Conservation (phyloP, 2,888 invertebrate genomes). For the Cerceris ruficornis region DNA sequence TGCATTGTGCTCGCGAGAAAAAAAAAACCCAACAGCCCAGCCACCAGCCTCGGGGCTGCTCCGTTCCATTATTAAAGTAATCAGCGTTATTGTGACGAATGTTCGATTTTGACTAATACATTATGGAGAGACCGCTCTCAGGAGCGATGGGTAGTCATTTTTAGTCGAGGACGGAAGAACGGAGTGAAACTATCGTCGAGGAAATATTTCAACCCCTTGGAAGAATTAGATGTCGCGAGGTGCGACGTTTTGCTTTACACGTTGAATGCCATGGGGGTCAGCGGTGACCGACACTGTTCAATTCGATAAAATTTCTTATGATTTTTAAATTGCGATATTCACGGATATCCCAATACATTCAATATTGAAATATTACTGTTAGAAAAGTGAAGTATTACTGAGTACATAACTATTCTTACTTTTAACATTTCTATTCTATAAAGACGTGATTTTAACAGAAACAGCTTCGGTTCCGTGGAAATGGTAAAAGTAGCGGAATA, state of each 20-base stretch:
- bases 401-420: too few species aligned
- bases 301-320: too few species aligned
- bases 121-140: slow-evolving; percentile 48
- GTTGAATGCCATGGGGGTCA: too few species aligned
- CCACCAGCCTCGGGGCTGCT: slow-evolving; percentile 78
- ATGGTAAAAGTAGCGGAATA: too few species aligned
- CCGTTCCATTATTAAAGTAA: slow-evolving; percentile 80
- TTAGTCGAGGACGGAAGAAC: slow-evolving; percentile 10
- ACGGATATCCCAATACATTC: too few species aligned
- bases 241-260: neutral
- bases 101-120: slow-evolving; percentile 74
- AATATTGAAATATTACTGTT: too few species aligned
- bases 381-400: too few species aligned
- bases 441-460: too few species aligned
- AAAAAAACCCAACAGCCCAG: slow-evolving; percentile 78
- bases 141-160: slow-evolving; percentile 64
- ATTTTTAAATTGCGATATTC: too few species aligned
- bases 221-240: neutral
- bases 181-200: slow-evolving; percentile 16
- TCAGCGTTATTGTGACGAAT: slow-evolving; percentile 79
- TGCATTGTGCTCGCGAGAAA: slow-evolving; percentile 76
- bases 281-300: too few species aligned
- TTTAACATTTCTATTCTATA: too few species aligned
- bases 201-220: neutral
- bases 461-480: too few species aligned